Conservation (phyloP, 2,888 invertebrate genomes). For the Ectobius pallidus region DNA sequence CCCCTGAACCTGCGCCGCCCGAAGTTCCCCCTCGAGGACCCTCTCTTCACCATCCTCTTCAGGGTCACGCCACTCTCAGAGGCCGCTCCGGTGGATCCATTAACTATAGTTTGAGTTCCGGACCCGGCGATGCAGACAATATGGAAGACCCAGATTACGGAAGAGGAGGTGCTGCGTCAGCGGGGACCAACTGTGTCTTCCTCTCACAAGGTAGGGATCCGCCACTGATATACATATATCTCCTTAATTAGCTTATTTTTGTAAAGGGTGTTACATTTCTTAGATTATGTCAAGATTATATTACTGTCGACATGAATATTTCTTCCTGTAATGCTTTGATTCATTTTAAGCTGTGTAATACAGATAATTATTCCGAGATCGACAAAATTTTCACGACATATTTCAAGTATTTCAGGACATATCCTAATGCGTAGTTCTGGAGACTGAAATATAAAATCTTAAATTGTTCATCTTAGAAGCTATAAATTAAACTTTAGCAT, state of each 20-base stretch:
- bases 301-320: too few species aligned
- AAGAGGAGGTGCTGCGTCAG: not conserved
- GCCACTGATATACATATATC: not conserved
- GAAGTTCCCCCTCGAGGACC: conserved; percentile 87
- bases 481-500: too few species aligned
- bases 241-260: too few species aligned
- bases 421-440: too few species aligned
- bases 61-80: conserved; percentile 34
- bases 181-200: conserved; percentile 39
- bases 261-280: too few species aligned
- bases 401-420: too few species aligned
- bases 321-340: not conserved
- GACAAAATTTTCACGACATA: too few species aligned
- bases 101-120: conserved; percentile 32
- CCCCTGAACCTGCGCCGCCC: conserved; percentile 85
- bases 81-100: conserved; percentile 29
- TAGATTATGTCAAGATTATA: too few species aligned
- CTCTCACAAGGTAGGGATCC: conserved; percentile 41
- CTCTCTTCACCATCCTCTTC: conserved; percentile 64
- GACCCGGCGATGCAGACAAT: conserved; percentile 31
- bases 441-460: too few species aligned
- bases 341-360: too few species aligned
- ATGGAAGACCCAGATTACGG: conserved; percentile 28
- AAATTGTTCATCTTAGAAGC: too few species aligned
- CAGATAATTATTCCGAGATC: too few species aligned